phyloP scores from a whole-genome alignment of 2,888 invertebrate genomes.

The Thysanoteuthis rhombus region DNA sequence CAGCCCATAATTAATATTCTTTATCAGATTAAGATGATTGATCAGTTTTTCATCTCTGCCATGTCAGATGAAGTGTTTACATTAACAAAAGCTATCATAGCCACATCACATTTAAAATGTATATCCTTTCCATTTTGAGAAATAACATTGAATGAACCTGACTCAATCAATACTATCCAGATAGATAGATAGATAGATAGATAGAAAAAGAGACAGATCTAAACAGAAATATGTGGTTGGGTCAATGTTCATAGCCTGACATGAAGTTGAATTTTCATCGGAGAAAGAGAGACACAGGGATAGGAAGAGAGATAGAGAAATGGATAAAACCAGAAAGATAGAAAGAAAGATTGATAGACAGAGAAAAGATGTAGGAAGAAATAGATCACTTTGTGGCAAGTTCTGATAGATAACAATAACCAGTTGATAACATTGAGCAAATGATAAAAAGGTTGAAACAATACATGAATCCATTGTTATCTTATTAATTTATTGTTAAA shows the following conservation, averaged over 20 bases:
- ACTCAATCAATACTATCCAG: neutral
- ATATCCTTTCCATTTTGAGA: neutral
- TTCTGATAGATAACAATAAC: neutral
- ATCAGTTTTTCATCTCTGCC: neutral
- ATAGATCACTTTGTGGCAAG: neutral
- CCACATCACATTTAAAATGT: neutral
- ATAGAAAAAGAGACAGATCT: no score
- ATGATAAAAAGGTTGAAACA: no score
- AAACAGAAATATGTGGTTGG: no score
- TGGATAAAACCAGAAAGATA: neutral
- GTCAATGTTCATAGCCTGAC: no score
- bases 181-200: no score
- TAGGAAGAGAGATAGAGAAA: no score
- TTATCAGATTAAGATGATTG: neutral
- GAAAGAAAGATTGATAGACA: neutral
- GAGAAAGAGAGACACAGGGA: neutral
- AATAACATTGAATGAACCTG: neutral
- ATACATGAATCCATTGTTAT: no score
- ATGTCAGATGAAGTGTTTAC: neutral
- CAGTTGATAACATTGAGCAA: neutral
- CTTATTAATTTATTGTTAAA: no score
- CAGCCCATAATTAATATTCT: neutral
- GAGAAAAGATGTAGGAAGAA: neutral
- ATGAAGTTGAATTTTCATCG: no score
- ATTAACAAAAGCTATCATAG: neutral